Base-by-base conservation (phyloP, 2,797 vertebrate genomes). In the Eospalax fontanierii region DNA sequence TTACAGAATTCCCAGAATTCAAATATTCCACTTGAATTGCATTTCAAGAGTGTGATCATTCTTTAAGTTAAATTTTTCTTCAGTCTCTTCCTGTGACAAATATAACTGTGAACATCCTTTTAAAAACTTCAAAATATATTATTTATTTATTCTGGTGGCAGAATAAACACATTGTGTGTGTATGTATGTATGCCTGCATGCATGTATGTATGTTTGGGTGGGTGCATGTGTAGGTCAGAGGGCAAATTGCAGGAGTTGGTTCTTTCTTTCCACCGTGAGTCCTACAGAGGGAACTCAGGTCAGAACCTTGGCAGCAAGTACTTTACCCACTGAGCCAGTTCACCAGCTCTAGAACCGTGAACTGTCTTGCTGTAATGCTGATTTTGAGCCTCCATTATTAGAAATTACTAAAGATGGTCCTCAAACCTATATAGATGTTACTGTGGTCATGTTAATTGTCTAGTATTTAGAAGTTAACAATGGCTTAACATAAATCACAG, bases 331-430 rank as follows among this genome's bases (percentile, higher is more conserved):
- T 46, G 38, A 83, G 6, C 28, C 61, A 66, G 43, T 6, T 4
- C 38, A 46, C 61, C 21, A 46, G 81, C 43, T 19, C 28, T 3
- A 22, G 33, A 83, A 46, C 61, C 66, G 35, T 30, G 28, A 83
- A 46, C 80, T 6, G 12, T 85, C 26, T 80, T 76, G 12, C 75
- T 35, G 9, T 65, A 65, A 78, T 85, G n/a, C 26, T 93, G 54
- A 92, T 81, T 84, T 65, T 61, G 21, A 88, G 75, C 19, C 54
- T 86, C 73, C 28, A 61, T 5, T 79, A 59, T 78, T 81, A 86
- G 66, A 93, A 89, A 91, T 89, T 43, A 93, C 12, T 88, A 30
- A 93, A 86, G n/a, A 43, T 59, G 57, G 38, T 82, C 38, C 63
- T 84, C 21, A 18, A 19, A 5, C 21, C 24, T 35, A 46, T 24